Evolutionary conservation across 2,888 invertebrate genomes (phyloP).

Genomic region (Deroplatys truncata): DNA sequence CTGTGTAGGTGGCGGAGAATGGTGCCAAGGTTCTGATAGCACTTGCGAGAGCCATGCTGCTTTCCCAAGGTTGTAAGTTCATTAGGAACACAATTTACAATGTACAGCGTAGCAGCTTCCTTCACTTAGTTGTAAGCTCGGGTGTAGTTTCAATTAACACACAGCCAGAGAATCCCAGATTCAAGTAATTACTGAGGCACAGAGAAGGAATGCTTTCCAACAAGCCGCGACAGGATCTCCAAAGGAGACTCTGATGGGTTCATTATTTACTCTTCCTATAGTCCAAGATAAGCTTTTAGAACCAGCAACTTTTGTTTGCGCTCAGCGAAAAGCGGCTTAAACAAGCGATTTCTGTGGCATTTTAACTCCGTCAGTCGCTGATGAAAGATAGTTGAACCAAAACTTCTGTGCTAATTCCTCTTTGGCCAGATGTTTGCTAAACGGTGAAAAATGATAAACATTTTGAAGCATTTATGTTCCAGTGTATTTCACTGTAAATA

Average conservation of each 20-base stretch:
- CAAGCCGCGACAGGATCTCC: neutral
- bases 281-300: neutral
- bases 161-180: slow-evolving; percentile 1
- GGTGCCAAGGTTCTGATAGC: neutral
- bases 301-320: neutral
- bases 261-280: neutral
- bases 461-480: too few species aligned
- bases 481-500: too few species aligned
- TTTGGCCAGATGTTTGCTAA: neutral
- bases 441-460: too few species aligned
- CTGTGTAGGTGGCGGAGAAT: neutral
- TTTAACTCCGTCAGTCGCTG: neutral
- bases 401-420: neutral
- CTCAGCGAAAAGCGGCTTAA: neutral
- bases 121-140: slow-evolving; percentile 8
- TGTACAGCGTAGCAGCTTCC: neutral
- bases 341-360: neutral
- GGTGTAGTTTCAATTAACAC: slow-evolving; percentile 10
- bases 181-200: slow-evolving; percentile 1
- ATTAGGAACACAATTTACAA: slow-evolving; percentile 11
- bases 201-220: slow-evolving; percentile 1
- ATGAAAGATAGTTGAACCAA: neutral
- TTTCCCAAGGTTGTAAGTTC: neutral
- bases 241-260: neutral
- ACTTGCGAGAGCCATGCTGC: neutral